phyloP scores from a whole-genome alignment of 2,888 invertebrate species.

The Dinocampus coccinellae region DNA sequence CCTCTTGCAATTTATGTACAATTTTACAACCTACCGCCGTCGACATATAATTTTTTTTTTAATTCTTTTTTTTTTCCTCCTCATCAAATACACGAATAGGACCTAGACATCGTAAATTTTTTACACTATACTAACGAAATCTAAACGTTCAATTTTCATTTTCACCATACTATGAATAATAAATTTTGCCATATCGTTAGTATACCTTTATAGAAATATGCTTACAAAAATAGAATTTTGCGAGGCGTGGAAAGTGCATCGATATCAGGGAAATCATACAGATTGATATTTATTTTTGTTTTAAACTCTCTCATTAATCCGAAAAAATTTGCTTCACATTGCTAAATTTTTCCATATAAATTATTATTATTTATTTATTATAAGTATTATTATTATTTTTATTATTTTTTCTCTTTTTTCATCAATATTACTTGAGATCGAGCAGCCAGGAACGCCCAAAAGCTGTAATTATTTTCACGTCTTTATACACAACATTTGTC shows the following conservation, averaged over 20 bases:
- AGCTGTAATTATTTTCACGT: constrained; percentile 31
- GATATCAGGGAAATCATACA: constrained; percentile 50
- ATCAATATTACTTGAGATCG: constrained; percentile 26
- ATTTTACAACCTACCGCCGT: constrained; percentile 72
- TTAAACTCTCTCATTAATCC: constrained; percentile 36
- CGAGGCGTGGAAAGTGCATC: constrained; percentile 67
- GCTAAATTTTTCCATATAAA: constrained; percentile 38
- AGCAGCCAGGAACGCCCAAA: constrained; percentile 23
- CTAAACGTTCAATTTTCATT: constrained; percentile 69
- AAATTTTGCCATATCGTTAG: constrained; percentile 70
- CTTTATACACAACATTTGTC: constrained; percentile 51
- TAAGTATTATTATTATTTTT: constrained; percentile 27
- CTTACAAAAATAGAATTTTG: constrained; percentile 70
- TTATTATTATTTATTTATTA: constrained; percentile 34
- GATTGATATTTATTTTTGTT: constrained; percentile 44
- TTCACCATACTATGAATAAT: constrained; percentile 69
- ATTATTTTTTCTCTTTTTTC: constrained; percentile 30
- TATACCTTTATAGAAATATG: constrained; percentile 70
- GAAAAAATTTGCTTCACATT: constrained; percentile 44
- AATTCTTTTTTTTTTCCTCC: constrained; percentile 48
- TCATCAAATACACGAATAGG: constrained; percentile 68
- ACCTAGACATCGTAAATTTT: constrained; percentile 70
- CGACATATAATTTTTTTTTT: constrained; percentile 67
- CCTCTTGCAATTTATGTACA: constrained; percentile 75
- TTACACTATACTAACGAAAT: constrained; percentile 70